Evolutionary conservation across 2,797 vertebrate genomes (phyloP).

Genomic region (Oreonectes daqikongensis): DNA sequence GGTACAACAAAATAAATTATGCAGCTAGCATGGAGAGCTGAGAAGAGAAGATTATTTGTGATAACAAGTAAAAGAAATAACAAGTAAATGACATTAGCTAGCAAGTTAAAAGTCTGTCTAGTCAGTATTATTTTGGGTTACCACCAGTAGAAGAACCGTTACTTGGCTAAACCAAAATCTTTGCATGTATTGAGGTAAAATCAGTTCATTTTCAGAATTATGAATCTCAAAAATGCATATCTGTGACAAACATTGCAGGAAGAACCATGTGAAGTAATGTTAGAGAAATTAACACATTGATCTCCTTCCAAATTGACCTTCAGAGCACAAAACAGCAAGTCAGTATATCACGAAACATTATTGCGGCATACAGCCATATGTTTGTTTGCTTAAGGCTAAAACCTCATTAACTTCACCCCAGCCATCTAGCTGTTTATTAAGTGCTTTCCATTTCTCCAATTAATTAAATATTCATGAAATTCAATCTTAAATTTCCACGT

Average conservation of each 20-base stretch:
- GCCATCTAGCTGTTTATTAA: background rate
- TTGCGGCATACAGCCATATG: background rate
- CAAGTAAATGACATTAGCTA: too few relatives aligned
- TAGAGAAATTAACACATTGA: background rate
- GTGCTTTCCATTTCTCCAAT: slow-evolving; percentile 1
- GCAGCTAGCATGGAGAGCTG: too few relatives aligned
- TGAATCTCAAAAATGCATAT: background rate
- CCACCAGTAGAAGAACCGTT: too few relatives aligned
- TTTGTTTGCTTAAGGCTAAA: background rate
- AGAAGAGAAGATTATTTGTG: too few relatives aligned
- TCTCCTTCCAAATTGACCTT: background rate
- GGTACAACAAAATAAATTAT: background rate
- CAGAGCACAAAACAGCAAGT: background rate
- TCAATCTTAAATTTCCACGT: slow-evolving; percentile 6
- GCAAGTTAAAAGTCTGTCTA: too few relatives aligned
- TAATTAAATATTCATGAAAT: background rate
- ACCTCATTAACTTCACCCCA: background rate
- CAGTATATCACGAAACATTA: background rate
- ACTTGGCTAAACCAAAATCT: too few relatives aligned
- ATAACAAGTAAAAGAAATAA: too few relatives aligned
- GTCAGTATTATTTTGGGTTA: too few relatives aligned
- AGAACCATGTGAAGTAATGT: background rate
- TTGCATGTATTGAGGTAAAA: too few relatives aligned
- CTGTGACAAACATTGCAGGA: background rate
- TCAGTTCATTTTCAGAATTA: background rate